Conservation (phyloP, 2,797 vertebrate genomes). For the Champsocephalus gunnari region DNA sequence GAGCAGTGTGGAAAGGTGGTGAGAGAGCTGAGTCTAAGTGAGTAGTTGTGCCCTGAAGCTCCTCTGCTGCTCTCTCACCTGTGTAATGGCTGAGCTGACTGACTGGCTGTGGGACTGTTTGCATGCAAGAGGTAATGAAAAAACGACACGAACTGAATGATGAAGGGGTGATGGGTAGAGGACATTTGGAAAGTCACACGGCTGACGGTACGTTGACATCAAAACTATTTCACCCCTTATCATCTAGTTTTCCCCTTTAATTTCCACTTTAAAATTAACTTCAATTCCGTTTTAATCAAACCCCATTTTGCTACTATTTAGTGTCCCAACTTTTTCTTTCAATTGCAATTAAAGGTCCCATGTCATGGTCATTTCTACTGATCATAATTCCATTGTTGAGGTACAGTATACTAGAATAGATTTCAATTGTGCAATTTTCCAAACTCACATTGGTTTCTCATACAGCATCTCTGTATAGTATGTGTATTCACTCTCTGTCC, state of each 20-base stretch:
- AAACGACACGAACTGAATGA: slow-evolving; percentile 1
- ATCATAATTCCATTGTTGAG: no score
- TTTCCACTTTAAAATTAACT: background rate
- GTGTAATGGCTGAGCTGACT: slow-evolving; percentile 52
- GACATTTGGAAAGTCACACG: background rate
- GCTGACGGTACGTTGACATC: background rate
- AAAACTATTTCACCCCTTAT: background rate
- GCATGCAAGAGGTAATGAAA: slow-evolving; percentile 20
- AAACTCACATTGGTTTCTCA: no score
- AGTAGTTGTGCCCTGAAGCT: slow-evolving; percentile 56
- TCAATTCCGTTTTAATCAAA: background rate
- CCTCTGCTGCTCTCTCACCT: slow-evolving; percentile 51
- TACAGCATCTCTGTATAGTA: no score
- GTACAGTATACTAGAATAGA: no score
- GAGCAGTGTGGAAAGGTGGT: slow-evolving; percentile 58
- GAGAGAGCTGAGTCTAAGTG: slow-evolving; percentile 63
- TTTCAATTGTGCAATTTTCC: no score
- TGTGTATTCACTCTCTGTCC: no score
- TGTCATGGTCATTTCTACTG: no score
- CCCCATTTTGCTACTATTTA: background rate
- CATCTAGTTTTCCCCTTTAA: background rate
- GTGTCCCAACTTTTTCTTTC: background rate
- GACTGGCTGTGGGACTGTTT: slow-evolving; percentile 25
- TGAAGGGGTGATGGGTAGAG: background rate
- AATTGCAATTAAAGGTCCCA: background rate